Conservation (phyloP, 64 coral and sea anemone genomes). For the Stylophora pistillata region DNA sequence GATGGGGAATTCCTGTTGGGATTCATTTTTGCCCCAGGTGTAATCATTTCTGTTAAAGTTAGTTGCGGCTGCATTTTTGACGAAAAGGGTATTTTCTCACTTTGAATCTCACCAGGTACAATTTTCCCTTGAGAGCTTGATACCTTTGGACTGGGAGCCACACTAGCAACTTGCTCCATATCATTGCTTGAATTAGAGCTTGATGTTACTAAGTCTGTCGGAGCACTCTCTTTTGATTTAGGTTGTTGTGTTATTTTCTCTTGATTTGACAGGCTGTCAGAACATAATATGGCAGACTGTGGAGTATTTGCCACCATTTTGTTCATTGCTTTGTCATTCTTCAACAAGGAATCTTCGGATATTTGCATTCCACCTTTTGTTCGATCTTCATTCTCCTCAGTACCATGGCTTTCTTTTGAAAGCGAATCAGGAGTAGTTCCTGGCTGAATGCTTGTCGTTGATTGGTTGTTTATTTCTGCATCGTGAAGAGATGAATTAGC, state of each 20-base stretch:
- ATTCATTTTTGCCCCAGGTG: too few relatives aligned
- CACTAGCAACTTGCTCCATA: too few relatives aligned
- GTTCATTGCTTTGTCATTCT: not conserved
- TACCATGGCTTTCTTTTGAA: not conserved
- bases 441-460: not conserved
- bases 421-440: not conserved
- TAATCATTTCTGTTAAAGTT: not conserved
- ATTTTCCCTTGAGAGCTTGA: not conserved
- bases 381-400: not conserved
- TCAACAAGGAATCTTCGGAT: not conserved
- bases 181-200: not conserved
- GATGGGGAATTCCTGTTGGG: not conserved
- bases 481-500: not conserved
- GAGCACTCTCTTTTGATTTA: not conserved
- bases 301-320: not conserved
- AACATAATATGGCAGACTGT: too few relatives aligned
- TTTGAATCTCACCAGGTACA: not conserved
- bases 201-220: not conserved
- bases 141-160: not conserved
- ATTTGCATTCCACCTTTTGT: not conserved
- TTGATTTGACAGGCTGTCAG: too few relatives aligned
- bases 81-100: not conserved
- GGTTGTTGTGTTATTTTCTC: not conserved
- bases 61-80: not conserved
- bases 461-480: not conserved